Evolutionary conservation across 2,113 vertebrate genomes (phyloP), one percentile per base, ranked within the genome.

Genomic region (Albula goreensis): DNA sequence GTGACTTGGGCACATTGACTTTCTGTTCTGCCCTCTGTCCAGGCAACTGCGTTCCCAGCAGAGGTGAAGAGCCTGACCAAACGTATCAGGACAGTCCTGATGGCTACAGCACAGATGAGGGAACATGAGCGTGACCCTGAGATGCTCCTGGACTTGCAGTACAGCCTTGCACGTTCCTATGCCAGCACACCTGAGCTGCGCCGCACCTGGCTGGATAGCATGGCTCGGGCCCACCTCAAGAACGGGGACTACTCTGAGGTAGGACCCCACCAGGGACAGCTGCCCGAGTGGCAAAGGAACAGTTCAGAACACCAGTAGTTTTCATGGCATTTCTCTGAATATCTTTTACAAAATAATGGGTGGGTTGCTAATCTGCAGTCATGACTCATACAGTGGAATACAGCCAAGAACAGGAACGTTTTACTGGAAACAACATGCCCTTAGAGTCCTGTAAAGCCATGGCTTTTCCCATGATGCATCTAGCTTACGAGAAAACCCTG

Each of bases 41-140:
- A 99, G 98, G 93, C 95, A 79, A 98, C 98, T 3, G 94, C 95
- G 8, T 99, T 99, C 92, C 98, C 98, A 17, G 94, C 96, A 0
- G 98, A 99, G 92, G 98, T 99, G 78, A 99, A 99, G 88, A 96
- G 98, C 80, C 92, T 99, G 89, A 99, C 98, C 2, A 99, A 97
- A 93, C 96, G 97, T 83, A 99, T 99, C 90, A 97, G 98, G 4
- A 99, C 98, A 0, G 98, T 99, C 80, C 96, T 99, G 86, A 99
- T 99, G 98, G 98, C 98, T 89, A 99, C 98, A 0, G 98, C 98
- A 11, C 98, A 99, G 89, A 99, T 99, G 98, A 96, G 97, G 78
- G 98, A 99, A 87, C 98, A 99, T 0, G 98, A 99, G 81, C 97
- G 96, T 80, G 98, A 99, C 90, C 98, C 98, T 0, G 98, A 99